phyloP scores from a whole-genome alignment of 2,888 invertebrate genomes.

The Melanotus villosus region DNA sequence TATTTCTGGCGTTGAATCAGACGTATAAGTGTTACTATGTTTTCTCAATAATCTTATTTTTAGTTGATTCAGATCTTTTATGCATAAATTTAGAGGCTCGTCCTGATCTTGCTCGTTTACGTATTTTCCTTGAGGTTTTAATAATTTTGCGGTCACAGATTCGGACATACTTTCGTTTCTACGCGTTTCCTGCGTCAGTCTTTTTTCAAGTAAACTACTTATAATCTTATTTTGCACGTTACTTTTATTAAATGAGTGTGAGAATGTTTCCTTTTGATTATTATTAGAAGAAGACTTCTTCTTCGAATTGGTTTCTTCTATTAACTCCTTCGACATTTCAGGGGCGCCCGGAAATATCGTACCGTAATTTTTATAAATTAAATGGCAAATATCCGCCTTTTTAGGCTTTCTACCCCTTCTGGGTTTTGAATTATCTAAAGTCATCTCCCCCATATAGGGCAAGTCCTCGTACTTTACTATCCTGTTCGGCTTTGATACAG shows the following conservation, averaged over 20 bases:
- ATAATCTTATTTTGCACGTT: constrained; percentile 80
- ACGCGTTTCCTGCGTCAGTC: constrained; percentile 78
- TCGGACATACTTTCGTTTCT: constrained; percentile 51
- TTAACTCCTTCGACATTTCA: constrained; percentile 68
- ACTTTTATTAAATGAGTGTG: constrained; percentile 69
- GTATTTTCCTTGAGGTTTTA: constrained; percentile 65
- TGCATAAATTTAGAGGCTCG: constrained; percentile 88
- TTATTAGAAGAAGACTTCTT: constrained; percentile 30
- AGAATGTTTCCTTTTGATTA: constrained; percentile 48
- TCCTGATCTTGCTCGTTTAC: constrained; percentile 70
- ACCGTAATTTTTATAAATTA: constrained; percentile 93
- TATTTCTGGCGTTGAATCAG: constrained; percentile 69
- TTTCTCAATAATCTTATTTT: constrained; percentile 77
- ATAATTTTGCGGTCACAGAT: constrained; percentile 59
- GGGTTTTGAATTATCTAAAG: constrained; percentile 89
- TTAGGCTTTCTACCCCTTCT: constrained; percentile 90
- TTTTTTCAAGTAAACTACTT: constrained; percentile 78
- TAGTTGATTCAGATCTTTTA: constrained; percentile 81
- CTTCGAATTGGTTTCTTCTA: constrained; percentile 66
- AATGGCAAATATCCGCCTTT: constrained; percentile 92
- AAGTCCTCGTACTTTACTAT: constrained; percentile 85
- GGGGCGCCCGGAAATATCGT: constrained; percentile 87
- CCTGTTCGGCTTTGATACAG: constrained; percentile 67
- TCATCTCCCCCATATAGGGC: constrained; percentile 95
- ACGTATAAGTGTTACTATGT: constrained; percentile 76